phyloP scores from a whole-genome alignment of 2,888 invertebrate genomes.

The Trachelus tabidus region DNA sequence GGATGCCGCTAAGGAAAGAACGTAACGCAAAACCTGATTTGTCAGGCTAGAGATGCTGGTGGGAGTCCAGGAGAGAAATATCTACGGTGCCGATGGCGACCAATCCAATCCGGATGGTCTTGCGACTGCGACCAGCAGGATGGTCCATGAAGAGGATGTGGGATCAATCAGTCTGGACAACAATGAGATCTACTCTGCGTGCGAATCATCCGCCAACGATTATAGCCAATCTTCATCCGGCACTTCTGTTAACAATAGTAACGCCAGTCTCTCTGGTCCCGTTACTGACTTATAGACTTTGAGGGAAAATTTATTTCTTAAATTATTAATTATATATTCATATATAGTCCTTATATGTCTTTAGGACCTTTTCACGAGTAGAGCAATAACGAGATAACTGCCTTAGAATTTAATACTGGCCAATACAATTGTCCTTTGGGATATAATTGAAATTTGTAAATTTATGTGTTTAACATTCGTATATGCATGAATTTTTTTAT shows the following conservation, averaged over 20 bases:
- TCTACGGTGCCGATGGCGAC: slow-evolving; percentile 28
- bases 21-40: slow-evolving; percentile 59
- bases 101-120: background rate
- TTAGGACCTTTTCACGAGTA: background rate
- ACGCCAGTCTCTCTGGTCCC: slow-evolving; percentile 47
- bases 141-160: background rate
- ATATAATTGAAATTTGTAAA: background rate
- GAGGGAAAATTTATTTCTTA: background rate
- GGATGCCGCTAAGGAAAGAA: slow-evolving; percentile 41
- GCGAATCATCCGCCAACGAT: background rate
- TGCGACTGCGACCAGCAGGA: background rate
- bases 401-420: background rate
- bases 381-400: slow-evolving; percentile 4
- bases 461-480: background rate
- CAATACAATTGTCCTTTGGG: background rate
- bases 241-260: slow-evolving; percentile 24
- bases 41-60: slow-evolving; percentile 63
- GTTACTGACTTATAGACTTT: slow-evolving; percentile 53
- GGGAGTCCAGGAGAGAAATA: slow-evolving; percentile 55
- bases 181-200: slow-evolving; percentile 10
- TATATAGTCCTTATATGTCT: background rate
- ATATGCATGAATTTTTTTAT: background rate
- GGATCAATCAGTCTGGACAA: background rate
- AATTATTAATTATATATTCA: background rate
- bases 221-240: background rate